These are phyloP conservation scores for Rhea americana DNA, from an alignment of 2,113 vertebrate species.

Conservation along the genomic window DNA sequence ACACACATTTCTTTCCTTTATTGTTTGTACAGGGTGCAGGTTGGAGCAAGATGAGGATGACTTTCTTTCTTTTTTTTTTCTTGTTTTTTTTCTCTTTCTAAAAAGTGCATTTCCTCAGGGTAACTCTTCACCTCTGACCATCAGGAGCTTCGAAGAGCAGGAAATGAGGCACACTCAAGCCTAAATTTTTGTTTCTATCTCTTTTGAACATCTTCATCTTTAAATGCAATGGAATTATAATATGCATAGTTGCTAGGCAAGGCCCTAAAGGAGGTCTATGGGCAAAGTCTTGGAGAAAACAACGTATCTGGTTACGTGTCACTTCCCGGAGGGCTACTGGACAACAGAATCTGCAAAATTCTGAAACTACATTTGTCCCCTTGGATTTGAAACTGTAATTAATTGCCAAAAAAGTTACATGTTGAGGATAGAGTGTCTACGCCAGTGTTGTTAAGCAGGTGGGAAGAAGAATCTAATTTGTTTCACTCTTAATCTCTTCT, in stretches of 20 bases:
- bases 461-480: neutral
- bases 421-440: neutral
- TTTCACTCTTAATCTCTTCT: neutral
- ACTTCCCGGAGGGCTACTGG: constrained; percentile 21
- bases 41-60: constrained; percentile 30
- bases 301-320: neutral
- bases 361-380: neutral
- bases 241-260: neutral
- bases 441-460: neutral
- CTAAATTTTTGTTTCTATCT: neutral
- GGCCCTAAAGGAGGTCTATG: neutral
- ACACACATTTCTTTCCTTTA: constrained; percentile 9
- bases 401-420: neutral
- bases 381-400: neutral
- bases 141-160: neutral
- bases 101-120: constrained; percentile 31
- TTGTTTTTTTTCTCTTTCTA: constrained; percentile 49
- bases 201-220: constrained; percentile 30
- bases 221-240: constrained; percentile 36
- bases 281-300: neutral
- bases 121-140: constrained; percentile 37
- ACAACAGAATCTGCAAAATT: neutral
- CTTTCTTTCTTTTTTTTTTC: constrained; percentile 13
- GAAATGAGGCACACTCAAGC: constrained; percentile 25
- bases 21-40: constrained; percentile 52